Conservation (phyloP, 2,113 vertebrate genomes). For the Psittacara wagleri region DNA sequence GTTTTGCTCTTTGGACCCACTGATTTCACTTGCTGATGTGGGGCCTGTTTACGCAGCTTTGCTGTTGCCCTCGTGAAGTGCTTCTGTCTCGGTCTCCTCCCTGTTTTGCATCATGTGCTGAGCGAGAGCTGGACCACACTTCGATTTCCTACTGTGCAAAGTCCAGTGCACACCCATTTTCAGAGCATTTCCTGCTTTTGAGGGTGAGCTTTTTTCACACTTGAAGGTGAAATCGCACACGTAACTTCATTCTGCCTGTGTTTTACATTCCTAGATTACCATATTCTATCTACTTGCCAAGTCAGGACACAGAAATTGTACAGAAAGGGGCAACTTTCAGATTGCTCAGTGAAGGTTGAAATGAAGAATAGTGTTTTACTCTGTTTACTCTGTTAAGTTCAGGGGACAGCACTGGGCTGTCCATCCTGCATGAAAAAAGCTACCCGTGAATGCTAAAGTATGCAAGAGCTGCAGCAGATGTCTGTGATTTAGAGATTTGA, state of each 20-base stretch:
- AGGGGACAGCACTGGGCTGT: neutral
- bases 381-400: neutral
- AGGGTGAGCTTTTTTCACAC: neutral
- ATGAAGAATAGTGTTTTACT: neutral
- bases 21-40: fast-evolving
- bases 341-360: neutral
- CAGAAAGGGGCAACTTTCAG: neutral
- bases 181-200: neutral
- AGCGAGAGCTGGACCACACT: fast-evolving
- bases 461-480: neutral
- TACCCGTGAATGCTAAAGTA: neutral
- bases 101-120: neutral
- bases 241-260: neutral
- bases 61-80: neutral
- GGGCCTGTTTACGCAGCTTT: fast-evolving
- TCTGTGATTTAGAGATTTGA: neutral
- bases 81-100: neutral
- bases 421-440: neutral
- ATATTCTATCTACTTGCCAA: neutral
- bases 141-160: neutral
- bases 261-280: neutral
- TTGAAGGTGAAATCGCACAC: neutral
- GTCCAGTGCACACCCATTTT: neutral
- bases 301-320: neutral
- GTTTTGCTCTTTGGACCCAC: neutral